Percentiles rank a stretch among this genome's conserved stretches.
Conservation (phyloP, 2,113 vertebrate species). For the Corythornis vintsioides region DNA sequence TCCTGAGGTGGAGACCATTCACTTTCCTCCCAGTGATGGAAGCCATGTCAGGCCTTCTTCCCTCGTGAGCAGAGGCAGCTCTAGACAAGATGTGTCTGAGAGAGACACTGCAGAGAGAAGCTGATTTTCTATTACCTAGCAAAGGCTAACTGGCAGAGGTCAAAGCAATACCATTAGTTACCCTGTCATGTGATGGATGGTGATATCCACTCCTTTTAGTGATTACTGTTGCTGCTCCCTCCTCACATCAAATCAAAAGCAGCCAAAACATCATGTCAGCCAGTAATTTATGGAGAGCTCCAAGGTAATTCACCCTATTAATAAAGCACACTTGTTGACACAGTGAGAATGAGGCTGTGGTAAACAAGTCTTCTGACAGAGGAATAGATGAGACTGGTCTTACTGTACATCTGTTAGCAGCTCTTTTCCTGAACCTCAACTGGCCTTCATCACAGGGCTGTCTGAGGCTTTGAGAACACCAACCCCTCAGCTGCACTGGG, state of each 20-base stretch:
- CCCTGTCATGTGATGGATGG: background rate
- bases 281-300: background rate
- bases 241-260: background rate
- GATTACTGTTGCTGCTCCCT: background rate
- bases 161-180: background rate
- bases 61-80: background rate
- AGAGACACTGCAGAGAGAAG: background rate
- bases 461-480: background rate
- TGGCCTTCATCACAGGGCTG: background rate
- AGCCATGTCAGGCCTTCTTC: background rate
- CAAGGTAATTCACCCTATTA: background rate
- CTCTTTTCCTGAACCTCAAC: background rate
- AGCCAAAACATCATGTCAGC: background rate
- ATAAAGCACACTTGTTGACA: background rate
- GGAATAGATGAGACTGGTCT: background rate
- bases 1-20: background rate
- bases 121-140: background rate
- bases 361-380: background rate
- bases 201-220: background rate
- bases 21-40: fast-evolving
- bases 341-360: background rate
- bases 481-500: background rate
- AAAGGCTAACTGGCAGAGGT: background rate
- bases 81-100: background rate
- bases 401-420: background rate